Evolutionary conservation across 2,888 invertebrate genomes (phyloP).

Genomic region (Lasioglossum villosulum): DNA sequence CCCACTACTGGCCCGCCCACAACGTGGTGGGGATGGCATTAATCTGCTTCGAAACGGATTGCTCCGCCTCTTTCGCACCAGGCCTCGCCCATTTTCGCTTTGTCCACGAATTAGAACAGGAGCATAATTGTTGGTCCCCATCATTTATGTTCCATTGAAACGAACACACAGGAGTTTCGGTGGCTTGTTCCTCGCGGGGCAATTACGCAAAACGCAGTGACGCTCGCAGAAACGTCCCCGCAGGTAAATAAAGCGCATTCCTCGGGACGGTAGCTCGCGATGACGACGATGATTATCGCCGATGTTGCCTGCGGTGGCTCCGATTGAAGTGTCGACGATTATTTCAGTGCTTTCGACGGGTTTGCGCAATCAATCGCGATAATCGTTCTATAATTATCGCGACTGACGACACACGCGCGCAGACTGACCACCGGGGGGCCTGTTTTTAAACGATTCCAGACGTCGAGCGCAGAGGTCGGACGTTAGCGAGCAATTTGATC

Average conservation of each 20-base stretch:
- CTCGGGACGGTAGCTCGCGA: conserved; percentile 36
- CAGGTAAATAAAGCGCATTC: conserved; percentile 43
- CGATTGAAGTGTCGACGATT: neutral
- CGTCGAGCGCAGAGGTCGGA: neutral
- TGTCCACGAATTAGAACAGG: neutral
- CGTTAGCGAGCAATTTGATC: neutral
- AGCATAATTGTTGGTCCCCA: neutral
- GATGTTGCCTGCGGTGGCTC: conserved; percentile 17
- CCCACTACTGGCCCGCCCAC: neutral
- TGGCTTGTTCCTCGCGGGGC: neutral
- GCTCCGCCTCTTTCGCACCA: neutral
- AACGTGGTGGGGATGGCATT: neutral
- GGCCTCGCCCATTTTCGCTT: neutral
- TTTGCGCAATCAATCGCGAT: conserved; percentile 34
- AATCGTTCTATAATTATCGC: conserved; percentile 14
- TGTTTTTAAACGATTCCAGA: neutral
- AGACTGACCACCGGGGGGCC: neutral
- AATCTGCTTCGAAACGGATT: too few species aligned
- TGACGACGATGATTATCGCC: conserved; percentile 39
- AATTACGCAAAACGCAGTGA: conserved; percentile 30
- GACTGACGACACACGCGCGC: neutral
- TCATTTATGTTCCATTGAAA: neutral
- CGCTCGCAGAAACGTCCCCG: conserved; percentile 4
- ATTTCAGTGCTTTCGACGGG: neutral
- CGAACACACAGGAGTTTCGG: neutral